These are phyloP conservation scores for Parotocinclus haroldoi DNA, from an alignment of 2,797 vertebrate genomes.

Conservation along the genomic window DNA sequence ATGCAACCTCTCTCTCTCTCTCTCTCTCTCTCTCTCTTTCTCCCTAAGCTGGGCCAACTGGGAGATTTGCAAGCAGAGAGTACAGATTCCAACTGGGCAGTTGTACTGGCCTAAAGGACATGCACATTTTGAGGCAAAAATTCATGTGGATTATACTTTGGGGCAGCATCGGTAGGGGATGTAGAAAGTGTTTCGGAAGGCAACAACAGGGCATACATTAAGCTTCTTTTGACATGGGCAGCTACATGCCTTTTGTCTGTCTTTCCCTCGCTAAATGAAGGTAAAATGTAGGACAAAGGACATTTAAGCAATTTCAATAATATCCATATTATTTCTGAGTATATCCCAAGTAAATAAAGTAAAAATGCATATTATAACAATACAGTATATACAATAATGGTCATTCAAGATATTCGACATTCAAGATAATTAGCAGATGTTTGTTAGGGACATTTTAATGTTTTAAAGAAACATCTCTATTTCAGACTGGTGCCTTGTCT, in stretches of 20 bases:
- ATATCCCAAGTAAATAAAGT: no score
- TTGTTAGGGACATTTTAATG: no score
- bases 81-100: constrained; percentile 45
- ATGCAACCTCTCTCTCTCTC: constrained; percentile 29
- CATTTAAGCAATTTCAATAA: no score
- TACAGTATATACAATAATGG: no score
- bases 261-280: constrained; percentile 1
- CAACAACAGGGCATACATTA: constrained; percentile 50
- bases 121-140: constrained; percentile 48
- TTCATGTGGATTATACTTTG: constrained; percentile 54
- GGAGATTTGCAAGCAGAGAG: constrained; percentile 73
- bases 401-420: no score
- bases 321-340: no score
- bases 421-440: no score
- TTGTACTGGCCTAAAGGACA: constrained; percentile 42
- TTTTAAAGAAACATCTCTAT: no score
- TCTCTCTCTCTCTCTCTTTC: constrained; percentile 35
- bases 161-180: constrained; percentile 36
- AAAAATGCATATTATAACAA: no score
- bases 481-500: no score
- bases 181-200: constrained; percentile 38
- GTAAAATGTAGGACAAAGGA: not conserved
- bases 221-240: constrained; percentile 18
- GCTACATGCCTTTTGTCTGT: constrained; percentile 8
- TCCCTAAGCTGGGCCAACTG: constrained; percentile 71